These are phyloP conservation scores for Hyphantria cunea DNA, from an alignment of 1,140 invertebrate genomes.

Conservation along the genomic window DNA sequence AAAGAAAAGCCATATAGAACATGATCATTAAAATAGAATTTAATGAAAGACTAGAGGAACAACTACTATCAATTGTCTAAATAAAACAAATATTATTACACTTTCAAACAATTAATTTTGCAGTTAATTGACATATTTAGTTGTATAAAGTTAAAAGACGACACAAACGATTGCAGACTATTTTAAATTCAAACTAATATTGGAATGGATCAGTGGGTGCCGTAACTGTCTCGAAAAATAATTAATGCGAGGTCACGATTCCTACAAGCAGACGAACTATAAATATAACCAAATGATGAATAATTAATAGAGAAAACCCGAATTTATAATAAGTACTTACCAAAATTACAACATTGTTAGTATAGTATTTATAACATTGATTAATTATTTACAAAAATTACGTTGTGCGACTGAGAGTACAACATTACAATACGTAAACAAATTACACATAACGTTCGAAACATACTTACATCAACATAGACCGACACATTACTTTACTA, in stretches of 20 bases:
- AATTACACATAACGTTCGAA: too few relatives aligned
- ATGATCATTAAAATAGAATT: constrained; percentile 21
- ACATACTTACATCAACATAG: constrained; percentile 14
- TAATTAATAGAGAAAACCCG: constrained; percentile 30
- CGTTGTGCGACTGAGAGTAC: constrained; percentile 26
- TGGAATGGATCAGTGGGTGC: constrained; percentile 55
- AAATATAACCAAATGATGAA: constrained; percentile 16
- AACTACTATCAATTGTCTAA: constrained; percentile 9
- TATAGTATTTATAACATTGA: constrained; percentile 36
- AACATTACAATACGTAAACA: not conserved
- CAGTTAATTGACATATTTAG: constrained; percentile 45
- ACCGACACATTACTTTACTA: constrained; percentile 8
- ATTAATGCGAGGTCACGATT: constrained; percentile 48
- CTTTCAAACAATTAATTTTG: not conserved
- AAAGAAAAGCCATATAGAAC: constrained; percentile 12
- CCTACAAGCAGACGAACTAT: constrained; percentile 27
- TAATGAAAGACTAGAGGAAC: constrained; percentile 25
- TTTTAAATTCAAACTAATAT: constrained; percentile 41
- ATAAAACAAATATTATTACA: too few relatives aligned
- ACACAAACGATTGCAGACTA: constrained; percentile 39
- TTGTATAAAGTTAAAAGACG: constrained; percentile 35
- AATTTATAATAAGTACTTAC: constrained; percentile 49
- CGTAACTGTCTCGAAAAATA: constrained; percentile 46
- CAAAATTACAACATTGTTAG: constrained; percentile 40
- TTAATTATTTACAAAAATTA: constrained; percentile 40